Percentiles rank a stretch among this genome's conserved stretches.
phyloP scores from a whole-genome alignment of 2,888 invertebrate species.

The Laothoe populi region DNA sequence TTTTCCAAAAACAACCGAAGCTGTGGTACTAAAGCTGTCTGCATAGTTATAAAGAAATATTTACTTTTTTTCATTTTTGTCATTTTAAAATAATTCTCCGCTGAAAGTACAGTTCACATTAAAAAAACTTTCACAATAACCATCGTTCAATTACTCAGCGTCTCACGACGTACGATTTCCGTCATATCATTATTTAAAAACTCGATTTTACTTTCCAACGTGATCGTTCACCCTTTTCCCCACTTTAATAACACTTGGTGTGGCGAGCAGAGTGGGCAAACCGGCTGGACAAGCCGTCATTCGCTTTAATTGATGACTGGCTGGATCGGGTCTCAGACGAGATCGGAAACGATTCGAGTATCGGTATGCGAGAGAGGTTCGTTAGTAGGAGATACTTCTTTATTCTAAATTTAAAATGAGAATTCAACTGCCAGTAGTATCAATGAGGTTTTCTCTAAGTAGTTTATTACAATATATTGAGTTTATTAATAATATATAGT shows the following conservation, averaged over 20 bases:
- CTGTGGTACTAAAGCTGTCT: no score
- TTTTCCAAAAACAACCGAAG: no score
- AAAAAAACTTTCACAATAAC: constrained; percentile 21
- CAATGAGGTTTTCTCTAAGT: constrained; percentile 1
- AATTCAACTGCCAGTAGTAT: constrained; percentile 27
- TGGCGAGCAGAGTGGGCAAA: constrained; percentile 33
- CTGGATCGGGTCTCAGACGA: constrained; percentile 39
- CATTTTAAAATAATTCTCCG: background rate
- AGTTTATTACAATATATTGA: background rate
- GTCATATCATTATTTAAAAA: constrained; percentile 38
- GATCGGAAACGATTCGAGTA: constrained; percentile 37
- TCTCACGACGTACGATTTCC: constrained; percentile 37
- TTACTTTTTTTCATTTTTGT: no score
- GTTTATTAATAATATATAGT: no score
- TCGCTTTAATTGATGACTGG: constrained; percentile 60
- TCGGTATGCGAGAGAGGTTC: constrained; percentile 39
- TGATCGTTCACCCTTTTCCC: constrained; percentile 35
- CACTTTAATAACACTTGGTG: constrained; percentile 36
- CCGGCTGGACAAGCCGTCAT: constrained; percentile 47
- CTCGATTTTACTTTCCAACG: constrained; percentile 38
- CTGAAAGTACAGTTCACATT: background rate
- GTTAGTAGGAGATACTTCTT: constrained; percentile 35
- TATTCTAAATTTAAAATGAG: constrained; percentile 16
- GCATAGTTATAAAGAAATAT: no score
- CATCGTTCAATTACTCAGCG: constrained; percentile 32